Base-by-base conservation (phyloP, 2,888 invertebrate species). In the Pimpla rufipes region DNA sequence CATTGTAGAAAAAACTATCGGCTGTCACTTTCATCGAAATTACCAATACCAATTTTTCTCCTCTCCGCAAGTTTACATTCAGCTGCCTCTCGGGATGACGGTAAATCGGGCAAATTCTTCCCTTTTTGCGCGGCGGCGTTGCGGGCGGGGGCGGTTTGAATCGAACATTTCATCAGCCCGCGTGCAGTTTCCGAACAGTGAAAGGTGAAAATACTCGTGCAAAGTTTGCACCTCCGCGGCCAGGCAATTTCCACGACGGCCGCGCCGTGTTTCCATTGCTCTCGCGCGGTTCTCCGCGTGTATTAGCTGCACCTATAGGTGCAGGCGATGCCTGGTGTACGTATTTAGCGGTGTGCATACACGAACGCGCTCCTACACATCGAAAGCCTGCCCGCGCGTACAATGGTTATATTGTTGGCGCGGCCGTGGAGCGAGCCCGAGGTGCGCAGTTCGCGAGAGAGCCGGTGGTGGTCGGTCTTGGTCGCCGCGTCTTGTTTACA, bases 401-500 rank as follows among this genome's bases (percentile, higher is more conserved):
- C 74, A 82, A 82, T 79, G 70, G 70, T 70, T 75, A 79, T 79
- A 75, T 82, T 70, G 79, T 82, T 68, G 75, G 79, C 18, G 21
- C 42, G 40, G 50, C 57, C 77, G 81, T 59, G 42, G 71, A 29
- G n/a, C n/a, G 29, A 29, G 29, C 29, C 29, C 29, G 29, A 81
- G 81, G 55, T 76, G 78, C 59, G 59, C 18, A 82, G 73, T 78
- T n/a, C n/a, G n/a, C n/a, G n/a, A 29, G 29, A 29, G 29, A 74
- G 66, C 62, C 64, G 50, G 57, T 45, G 70, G 57, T 52, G 70
- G 79, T 71, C 40, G 70, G 50, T 73, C 75, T 81, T 47, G 67
- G 67, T 78, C 77, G 73, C 64, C 50, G 59, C 80, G 57, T 80
- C 75, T 81, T 81, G 83, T 81, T 84, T 84, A 81, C 85, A 84